Conservation (phyloP, 1,140 invertebrate genomes). For the Ceratina japonica region DNA sequence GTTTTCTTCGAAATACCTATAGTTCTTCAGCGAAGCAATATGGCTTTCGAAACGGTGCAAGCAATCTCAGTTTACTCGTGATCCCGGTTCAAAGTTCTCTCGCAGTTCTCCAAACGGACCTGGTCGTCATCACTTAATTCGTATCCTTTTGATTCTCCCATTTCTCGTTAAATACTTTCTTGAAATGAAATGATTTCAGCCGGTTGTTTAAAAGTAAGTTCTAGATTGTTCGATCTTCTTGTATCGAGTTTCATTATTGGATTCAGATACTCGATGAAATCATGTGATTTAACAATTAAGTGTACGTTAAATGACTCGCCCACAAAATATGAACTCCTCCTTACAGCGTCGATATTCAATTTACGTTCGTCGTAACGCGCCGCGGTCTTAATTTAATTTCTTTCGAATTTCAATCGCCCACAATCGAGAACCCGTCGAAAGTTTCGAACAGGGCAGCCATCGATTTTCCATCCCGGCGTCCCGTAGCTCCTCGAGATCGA, state of each 20-base stretch:
- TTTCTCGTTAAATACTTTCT: no score
- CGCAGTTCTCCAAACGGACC: no score
- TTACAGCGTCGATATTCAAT: background rate
- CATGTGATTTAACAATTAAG: no score
- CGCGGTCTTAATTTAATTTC: slow-evolving; percentile 42
- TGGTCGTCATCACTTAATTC: no score
- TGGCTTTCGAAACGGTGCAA: slow-evolving; percentile 10
- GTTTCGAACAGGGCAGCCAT: slow-evolving; percentile 45
- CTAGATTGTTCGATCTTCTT: no score
- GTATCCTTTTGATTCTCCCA: no score
- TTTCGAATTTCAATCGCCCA: slow-evolving; percentile 28
- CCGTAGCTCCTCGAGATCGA: slow-evolving; percentile 34
- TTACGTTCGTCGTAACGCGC: background rate
- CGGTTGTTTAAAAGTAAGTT: no score
- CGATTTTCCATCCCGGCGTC: slow-evolving; percentile 44
- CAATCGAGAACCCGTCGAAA: slow-evolving; percentile 36
- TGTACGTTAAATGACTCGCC: no score
- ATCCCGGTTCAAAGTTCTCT: slow-evolving; percentile 22
- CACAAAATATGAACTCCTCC: no score
- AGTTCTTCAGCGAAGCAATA: background rate
- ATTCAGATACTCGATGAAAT: no score
- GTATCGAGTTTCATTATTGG: no score
- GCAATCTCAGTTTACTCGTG: background rate
- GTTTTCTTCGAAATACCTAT: background rate
- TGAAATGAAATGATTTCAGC: no score